Evolutionary conservation across 2,797 vertebrate genomes (phyloP).

Genomic region (Falco naumanni): DNA sequence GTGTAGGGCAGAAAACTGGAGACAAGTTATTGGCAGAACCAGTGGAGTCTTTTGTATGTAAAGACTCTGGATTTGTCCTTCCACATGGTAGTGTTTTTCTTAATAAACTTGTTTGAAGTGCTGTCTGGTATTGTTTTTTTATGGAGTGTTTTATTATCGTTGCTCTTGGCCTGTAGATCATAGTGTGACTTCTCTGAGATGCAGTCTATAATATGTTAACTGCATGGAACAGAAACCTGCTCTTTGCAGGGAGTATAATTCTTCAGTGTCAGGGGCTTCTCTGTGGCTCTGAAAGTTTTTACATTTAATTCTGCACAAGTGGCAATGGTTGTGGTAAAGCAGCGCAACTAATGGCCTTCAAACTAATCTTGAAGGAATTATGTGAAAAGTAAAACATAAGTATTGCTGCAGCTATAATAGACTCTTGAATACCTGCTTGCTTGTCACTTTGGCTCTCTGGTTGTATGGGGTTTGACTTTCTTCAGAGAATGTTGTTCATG

Average conservation of each 20-base stretch:
- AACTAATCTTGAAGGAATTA: not conserved
- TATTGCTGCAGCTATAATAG: not conserved
- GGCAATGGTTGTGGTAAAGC: not conserved
- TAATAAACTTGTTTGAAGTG: conserved; percentile 57
- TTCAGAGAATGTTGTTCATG: not conserved
- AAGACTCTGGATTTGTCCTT: conserved; percentile 17
- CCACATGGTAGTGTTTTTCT: not conserved
- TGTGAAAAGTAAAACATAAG: not conserved
- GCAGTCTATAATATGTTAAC: not conserved
- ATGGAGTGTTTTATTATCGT: conserved; percentile 38
- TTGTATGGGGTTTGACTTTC: not conserved
- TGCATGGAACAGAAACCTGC: not conserved
- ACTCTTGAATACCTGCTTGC: not conserved
- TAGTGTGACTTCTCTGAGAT: conserved; percentile 1
- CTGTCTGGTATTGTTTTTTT: conserved; percentile 20
- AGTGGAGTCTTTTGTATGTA: not conserved
- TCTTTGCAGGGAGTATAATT: not conserved
- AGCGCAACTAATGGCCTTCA: not conserved
- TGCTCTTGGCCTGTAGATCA: conserved; percentile 2
- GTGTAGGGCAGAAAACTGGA: not conserved
- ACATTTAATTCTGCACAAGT: not conserved
- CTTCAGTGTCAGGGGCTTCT: not conserved
- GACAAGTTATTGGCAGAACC: not conserved
- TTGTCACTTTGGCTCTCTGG: not conserved
- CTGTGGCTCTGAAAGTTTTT: conserved; percentile 14